These are phyloP conservation scores for Vollenhovia emeryi DNA, from an alignment of 1,140 invertebrate species.

Conservation along the genomic window DNA sequence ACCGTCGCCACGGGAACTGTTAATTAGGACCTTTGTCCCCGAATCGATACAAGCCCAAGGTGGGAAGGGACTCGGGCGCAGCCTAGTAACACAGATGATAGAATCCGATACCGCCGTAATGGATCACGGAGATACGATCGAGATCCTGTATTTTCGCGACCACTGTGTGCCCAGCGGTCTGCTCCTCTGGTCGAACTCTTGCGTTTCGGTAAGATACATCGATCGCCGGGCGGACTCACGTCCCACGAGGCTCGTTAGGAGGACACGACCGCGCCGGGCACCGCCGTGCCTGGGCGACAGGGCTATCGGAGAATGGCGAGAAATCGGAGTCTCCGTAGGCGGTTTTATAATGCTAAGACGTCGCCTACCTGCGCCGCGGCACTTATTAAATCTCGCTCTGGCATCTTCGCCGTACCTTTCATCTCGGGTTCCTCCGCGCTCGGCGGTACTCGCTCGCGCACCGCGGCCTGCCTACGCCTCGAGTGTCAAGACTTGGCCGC, in stretches of 20 bases:
- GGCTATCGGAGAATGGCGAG: constrained; percentile 66
- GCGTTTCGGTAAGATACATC: constrained; percentile 43
- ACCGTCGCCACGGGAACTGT: constrained; percentile 24
- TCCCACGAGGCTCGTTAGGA: constrained; percentile 67
- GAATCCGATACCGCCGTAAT: constrained; percentile 30
- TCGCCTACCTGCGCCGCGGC: constrained; percentile 70
- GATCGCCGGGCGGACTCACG: constrained; percentile 52
- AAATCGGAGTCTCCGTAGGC: constrained; percentile 75
- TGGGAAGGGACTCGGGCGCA: background rate
- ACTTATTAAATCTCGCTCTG: constrained; percentile 80
- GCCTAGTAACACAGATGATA: constrained; percentile 51
- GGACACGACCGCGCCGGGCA: constrained; percentile 3
- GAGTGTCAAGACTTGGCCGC: constrained; percentile 37
- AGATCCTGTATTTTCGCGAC: constrained; percentile 41
- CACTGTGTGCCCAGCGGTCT: background rate
- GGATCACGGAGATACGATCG: constrained; percentile 50
- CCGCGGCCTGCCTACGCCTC: constrained; percentile 62
- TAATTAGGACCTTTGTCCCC: constrained; percentile 49
- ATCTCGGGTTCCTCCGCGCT: constrained; percentile 72
- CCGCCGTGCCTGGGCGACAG: background rate
- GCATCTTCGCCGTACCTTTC: constrained; percentile 67
- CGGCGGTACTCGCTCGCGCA: constrained; percentile 12
- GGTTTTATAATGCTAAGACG: constrained; percentile 77
- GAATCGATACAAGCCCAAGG: constrained; percentile 37
- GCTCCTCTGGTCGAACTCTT: background rate